Percentiles rank a stretch among this genome's conserved stretches.
Conservation (phyloP, 2,113 vertebrate species). For the Aix galericulata region DNA sequence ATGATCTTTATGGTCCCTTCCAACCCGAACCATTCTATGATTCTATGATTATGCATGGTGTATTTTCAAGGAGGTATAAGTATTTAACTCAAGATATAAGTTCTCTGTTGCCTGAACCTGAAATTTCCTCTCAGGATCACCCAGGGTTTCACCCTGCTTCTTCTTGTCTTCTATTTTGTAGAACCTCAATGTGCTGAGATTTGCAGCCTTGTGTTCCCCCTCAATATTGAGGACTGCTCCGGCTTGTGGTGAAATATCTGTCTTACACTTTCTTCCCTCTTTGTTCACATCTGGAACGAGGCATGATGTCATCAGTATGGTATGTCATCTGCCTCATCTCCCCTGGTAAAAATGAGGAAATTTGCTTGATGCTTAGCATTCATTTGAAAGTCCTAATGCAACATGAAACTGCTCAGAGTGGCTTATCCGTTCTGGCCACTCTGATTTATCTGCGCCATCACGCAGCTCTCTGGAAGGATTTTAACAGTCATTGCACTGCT, state of each 20-base stretch:
- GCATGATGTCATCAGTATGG: slow-evolving; percentile 36
- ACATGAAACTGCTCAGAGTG: not conserved
- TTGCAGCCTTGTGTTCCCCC: not conserved
- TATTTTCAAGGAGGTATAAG: not conserved
- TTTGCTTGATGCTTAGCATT: slow-evolving; percentile 21
- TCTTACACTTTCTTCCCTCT: not conserved
- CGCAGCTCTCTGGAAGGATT: not conserved
- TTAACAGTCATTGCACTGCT: not conserved
- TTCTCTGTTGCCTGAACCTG: not conserved
- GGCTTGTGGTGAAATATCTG: not conserved
- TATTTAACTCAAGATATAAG: not conserved
- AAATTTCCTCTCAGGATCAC: not conserved
- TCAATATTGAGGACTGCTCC: not conserved
- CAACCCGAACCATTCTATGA: too few relatives aligned
- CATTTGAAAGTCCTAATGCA: not conserved
- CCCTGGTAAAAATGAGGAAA: slow-evolving; percentile 37
- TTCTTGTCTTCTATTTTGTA: not conserved
- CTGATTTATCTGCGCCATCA: not conserved
- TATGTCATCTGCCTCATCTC: slow-evolving; percentile 60
- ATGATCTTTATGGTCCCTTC: too few relatives aligned
- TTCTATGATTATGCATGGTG: accelerated
- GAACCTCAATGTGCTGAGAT: not conserved
- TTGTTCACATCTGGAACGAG: slow-evolving; percentile 42
- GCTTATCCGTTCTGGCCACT: accelerated
- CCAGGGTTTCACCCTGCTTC: not conserved